Percentiles rank a stretch among this genome's conserved stretches.
These are phyloP conservation scores for Hesperophylax magnus DNA, from an alignment of 1,140 invertebrate genomes.

Conservation along the genomic window DNA sequence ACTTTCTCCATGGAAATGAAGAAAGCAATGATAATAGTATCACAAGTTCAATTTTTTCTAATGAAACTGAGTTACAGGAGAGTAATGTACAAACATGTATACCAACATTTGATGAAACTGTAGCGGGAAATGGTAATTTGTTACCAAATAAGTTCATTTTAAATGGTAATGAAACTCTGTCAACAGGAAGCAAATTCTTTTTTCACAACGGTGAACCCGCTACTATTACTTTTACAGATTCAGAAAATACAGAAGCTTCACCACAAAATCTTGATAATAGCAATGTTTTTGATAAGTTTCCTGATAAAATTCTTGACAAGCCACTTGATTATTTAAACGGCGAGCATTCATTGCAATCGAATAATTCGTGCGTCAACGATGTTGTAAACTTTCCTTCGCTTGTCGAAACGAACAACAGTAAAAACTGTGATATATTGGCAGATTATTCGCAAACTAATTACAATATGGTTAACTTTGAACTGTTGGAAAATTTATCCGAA, in stretches of 20 bases:
- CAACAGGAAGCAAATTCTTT: constrained; percentile 7
- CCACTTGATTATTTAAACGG: background rate
- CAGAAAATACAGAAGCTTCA: background rate
- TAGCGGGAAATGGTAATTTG: background rate
- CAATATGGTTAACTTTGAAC: constrained; percentile 28
- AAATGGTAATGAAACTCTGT: background rate
- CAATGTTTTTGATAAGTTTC: too few relatives aligned
- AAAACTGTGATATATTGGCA: constrained; percentile 6
- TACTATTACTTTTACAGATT: background rate
- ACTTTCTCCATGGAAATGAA: constrained; percentile 2
- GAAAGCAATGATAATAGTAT: constrained; percentile 13
- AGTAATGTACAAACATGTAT: background rate
- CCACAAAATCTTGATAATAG: too few relatives aligned
- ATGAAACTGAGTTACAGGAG: background rate
- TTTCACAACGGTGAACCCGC: constrained; percentile 1
- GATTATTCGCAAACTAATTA: constrained; percentile 20
- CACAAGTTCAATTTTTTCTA: background rate
- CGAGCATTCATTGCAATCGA: background rate
- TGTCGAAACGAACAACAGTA: background rate
- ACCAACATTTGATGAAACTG: background rate
- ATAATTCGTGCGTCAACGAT: background rate
- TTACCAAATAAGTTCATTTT: background rate
- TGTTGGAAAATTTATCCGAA: constrained; percentile 30
- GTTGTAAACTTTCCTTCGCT: background rate
- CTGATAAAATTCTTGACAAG: too few relatives aligned